phyloP scores from a whole-genome alignment of 2,888 invertebrate species.

The Napeogenes inachia region DNA sequence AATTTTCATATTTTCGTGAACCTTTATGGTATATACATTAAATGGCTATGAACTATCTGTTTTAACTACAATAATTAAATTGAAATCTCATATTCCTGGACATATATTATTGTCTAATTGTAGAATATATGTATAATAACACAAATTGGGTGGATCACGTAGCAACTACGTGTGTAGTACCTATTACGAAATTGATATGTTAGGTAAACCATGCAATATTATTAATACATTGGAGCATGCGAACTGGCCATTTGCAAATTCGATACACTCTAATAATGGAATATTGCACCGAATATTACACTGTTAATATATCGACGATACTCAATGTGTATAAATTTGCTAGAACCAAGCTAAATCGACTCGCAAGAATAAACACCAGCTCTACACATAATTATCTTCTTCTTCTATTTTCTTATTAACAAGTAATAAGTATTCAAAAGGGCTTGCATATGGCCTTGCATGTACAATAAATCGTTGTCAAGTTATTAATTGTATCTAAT shows the following conservation, averaged over 20 bases:
- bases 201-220: conserved; percentile 29
- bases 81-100: background rate
- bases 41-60: no score
- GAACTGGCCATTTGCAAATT: conserved; percentile 36
- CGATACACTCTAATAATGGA: conserved; percentile 27
- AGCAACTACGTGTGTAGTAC: conserved; percentile 7
- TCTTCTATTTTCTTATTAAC: no score
- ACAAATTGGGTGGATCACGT: background rate
- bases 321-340: background rate
- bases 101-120: background rate
- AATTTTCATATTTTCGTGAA: no score
- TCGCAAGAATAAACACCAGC: no score
- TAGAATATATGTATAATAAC: background rate
- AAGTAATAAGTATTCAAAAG: background rate
- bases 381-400: no score
- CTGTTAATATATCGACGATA: background rate
- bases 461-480: conserved; percentile 13
- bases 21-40: no score
- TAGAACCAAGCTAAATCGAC: background rate
- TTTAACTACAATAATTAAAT: no score
- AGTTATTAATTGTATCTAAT: conserved; percentile 57
- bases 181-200: conserved; percentile 30
- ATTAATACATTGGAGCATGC: conserved; percentile 35
- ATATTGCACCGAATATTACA: background rate
- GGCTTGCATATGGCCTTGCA: conserved; percentile 3